A percentile compares a stretch with the other conserved stretches of the same genome.
phyloP scores from a whole-genome alignment of 2,797 vertebrate genomes.

The Muraenolepis orangiensis region DNA sequence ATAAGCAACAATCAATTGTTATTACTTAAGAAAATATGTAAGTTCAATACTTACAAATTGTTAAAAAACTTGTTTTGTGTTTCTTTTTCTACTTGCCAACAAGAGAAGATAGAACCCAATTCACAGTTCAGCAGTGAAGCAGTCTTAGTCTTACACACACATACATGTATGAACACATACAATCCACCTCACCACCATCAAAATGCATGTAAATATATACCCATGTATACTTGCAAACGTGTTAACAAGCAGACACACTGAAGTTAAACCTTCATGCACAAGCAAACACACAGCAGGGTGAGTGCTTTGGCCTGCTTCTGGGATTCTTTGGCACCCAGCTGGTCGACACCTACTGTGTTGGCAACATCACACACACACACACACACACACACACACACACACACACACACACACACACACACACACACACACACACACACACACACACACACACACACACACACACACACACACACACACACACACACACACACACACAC shows the following conservation, averaged over 20 bases:
- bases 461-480: no score
- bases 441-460: no score
- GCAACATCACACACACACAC: background rate
- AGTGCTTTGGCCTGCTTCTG: background rate
- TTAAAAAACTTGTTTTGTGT: no score
- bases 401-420: conserved; percentile 24
- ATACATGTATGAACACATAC: background rate
- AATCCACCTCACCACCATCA: background rate
- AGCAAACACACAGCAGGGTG: background rate
- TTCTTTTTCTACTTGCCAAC: no score
- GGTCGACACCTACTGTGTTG: background rate
- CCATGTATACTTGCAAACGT: background rate
- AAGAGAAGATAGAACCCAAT: no score
- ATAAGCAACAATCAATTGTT: no score
- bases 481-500: no score
- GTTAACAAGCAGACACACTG: background rate
- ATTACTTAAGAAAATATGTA: no score
- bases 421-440: no score
- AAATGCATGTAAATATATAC: background rate
- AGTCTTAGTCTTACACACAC: background rate
- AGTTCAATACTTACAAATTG: no score
- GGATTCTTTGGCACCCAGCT: background rate
- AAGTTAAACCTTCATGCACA: background rate
- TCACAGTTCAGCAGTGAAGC: background rate
- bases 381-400: background rate